Evolutionary conservation across 2,113 vertebrate species (phyloP).

Genomic region (Phoxinus phoxinus): DNA sequence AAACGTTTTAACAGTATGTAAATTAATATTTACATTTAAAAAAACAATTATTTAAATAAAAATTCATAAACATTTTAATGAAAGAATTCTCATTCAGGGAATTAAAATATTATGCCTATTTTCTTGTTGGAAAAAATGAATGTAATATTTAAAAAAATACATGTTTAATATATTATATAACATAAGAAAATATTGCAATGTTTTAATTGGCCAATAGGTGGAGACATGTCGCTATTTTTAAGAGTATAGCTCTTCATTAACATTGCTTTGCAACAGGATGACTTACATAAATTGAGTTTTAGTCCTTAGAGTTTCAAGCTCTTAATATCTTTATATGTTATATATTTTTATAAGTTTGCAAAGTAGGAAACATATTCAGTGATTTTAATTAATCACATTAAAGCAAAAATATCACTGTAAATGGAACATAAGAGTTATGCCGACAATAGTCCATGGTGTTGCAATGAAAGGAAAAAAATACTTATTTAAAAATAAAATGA

Average conservation of each 20-base stretch:
- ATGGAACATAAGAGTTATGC: too few relatives aligned
- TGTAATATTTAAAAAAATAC: too few relatives aligned
- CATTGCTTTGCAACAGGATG: background rate
- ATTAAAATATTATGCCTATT: background rate
- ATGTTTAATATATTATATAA: too few relatives aligned
- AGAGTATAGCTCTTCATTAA: background rate
- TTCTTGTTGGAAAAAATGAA: background rate
- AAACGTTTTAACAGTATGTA: background rate
- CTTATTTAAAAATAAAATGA: background rate
- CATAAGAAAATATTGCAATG: background rate
- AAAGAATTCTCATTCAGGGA: background rate
- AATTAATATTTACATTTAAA: background rate
- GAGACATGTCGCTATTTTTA: slow-evolving; percentile 45
- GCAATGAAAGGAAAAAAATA: background rate
- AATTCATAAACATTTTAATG: background rate
- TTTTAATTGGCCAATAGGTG: slow-evolving; percentile 65
- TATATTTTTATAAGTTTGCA: background rate
- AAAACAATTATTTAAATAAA: background rate
- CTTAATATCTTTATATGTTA: background rate
- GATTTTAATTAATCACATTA: background rate
- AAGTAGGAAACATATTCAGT: background rate
- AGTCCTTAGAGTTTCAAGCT: background rate
- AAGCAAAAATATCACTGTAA: background rate
- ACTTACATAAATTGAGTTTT: background rate
- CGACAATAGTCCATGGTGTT: too few relatives aligned